These are phyloP conservation scores for Nasonia longicornis DNA, from an alignment of 1,140 invertebrate species.

Conservation along the genomic window DNA sequence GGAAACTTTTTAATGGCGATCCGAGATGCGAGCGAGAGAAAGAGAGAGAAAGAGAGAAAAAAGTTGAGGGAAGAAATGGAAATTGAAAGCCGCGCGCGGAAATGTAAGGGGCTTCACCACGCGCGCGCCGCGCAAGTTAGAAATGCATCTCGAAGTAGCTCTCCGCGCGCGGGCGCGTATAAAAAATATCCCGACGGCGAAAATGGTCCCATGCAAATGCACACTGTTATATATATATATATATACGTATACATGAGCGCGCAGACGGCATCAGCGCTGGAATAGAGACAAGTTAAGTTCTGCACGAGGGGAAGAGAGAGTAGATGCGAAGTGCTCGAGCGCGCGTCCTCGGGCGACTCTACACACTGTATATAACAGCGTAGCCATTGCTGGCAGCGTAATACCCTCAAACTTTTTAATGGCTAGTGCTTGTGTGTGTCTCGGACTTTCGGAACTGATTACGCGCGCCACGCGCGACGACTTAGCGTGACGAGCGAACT, in stretches of 20 bases:
- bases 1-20: constrained; percentile 42
- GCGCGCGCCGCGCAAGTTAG: constrained; percentile 2
- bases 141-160: constrained; percentile 29
- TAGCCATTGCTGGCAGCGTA: not conserved
- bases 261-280: not conserved
- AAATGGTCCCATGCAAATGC: constrained; percentile 34
- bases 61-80: constrained; percentile 41
- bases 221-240: not conserved
- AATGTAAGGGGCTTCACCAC: not conserved
- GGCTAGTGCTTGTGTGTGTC: not conserved
- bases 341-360: not conserved
- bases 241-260: not conserved
- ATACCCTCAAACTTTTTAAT: constrained; percentile 33
- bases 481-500: not conserved
- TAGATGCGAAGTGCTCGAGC: constrained; percentile 2
- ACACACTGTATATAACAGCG: not conserved
- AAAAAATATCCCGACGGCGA: constrained; percentile 14
- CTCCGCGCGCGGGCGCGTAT: not conserved
- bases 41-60: constrained; percentile 9
- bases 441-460: constrained; percentile 26
- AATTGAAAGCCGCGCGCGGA: constrained; percentile 33
- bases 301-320: not conserved
- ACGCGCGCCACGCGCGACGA: not conserved
- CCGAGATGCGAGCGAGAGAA: not conserved
- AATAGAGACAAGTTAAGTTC: constrained; percentile 3